Evolutionary conservation across 2,888 invertebrate species (phyloP).

Genomic region (Acronicta psi): DNA sequence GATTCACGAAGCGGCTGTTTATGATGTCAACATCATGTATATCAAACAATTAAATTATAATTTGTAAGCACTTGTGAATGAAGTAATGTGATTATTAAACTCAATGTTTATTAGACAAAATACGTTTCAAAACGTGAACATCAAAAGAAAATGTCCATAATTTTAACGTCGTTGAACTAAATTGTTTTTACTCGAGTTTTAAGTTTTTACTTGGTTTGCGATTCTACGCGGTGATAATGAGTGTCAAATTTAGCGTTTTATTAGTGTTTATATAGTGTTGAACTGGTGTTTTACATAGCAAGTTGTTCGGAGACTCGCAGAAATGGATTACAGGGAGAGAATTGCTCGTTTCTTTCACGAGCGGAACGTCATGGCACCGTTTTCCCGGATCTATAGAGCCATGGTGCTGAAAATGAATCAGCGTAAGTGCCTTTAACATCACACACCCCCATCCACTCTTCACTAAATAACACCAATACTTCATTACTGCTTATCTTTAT

Average conservation of each 20-base stretch:
- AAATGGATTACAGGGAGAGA: constrained; percentile 72
- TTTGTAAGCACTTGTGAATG: constrained; percentile 35
- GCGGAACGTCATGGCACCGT: constrained; percentile 80
- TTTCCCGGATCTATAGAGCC: constrained; percentile 81
- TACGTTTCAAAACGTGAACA: constrained; percentile 33
- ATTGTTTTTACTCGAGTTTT: constrained; percentile 53
- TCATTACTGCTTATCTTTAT: neutral
- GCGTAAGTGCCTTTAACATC: constrained; percentile 70
- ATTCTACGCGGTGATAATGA: constrained; percentile 81
- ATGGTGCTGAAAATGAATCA: constrained; percentile 86
- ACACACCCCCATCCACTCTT: neutral
- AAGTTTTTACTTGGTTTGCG: constrained; percentile 54
- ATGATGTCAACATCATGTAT: constrained; percentile 81
- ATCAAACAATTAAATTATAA: constrained; percentile 48
- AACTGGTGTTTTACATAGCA: constrained; percentile 53
- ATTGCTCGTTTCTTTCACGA: constrained; percentile 70
- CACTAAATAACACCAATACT: neutral
- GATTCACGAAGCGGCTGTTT: constrained; percentile 72
- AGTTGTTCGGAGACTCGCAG: constrained; percentile 46
- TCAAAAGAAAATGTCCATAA: constrained; percentile 38
- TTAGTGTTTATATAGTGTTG: constrained; percentile 70
- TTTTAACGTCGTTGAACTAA: constrained; percentile 44
- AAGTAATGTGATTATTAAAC: constrained; percentile 40
- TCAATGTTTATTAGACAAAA: constrained; percentile 30
- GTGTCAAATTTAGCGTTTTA: constrained; percentile 85